These are phyloP conservation scores for Phrynocephalus guinanensis DNA, from an alignment of 2,797 vertebrate species.

Conservation along the genomic window DNA sequence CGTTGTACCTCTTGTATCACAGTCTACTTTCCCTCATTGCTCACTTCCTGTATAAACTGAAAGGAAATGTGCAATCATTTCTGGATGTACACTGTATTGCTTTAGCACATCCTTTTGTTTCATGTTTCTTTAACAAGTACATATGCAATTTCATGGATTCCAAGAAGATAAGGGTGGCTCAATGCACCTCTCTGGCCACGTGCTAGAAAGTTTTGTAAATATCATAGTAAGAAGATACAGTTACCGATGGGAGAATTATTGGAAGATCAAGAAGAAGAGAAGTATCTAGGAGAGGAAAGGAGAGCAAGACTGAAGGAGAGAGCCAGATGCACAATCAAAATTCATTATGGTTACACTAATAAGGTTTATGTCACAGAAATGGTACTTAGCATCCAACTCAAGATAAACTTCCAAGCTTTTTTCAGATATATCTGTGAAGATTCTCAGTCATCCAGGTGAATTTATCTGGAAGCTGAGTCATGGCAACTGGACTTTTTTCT, in stretches of 20 bases:
- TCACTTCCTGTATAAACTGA: neutral
- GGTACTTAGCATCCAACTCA: neutral
- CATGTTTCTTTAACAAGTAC: constrained; percentile 35
- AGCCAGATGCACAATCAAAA: too few species aligned
- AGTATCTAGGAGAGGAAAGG: neutral
- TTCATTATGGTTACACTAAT: neutral
- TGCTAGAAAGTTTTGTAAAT: neutral
- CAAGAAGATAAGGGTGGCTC: too few species aligned
- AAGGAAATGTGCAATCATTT: neutral
- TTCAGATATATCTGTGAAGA: too few species aligned
- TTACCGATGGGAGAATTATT: neutral
- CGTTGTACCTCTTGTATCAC: neutral
- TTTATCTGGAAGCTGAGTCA: too few species aligned
- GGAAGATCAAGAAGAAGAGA: neutral
- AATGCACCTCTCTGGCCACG: too few species aligned
- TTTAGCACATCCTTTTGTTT: constrained; percentile 59
- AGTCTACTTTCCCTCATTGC: neutral
- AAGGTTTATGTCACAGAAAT: neutral
- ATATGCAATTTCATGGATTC: neutral
- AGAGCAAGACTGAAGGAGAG: neutral
- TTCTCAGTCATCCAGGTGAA: too few species aligned
- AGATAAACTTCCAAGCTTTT: neutral
- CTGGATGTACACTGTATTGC: neutral
- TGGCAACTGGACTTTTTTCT: too few species aligned
- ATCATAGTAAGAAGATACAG: neutral